Evolutionary conservation across 2,797 vertebrate genomes (phyloP), one percentile per base, ranked within the genome.

Genomic region (Phoebastria nigripes): DNA sequence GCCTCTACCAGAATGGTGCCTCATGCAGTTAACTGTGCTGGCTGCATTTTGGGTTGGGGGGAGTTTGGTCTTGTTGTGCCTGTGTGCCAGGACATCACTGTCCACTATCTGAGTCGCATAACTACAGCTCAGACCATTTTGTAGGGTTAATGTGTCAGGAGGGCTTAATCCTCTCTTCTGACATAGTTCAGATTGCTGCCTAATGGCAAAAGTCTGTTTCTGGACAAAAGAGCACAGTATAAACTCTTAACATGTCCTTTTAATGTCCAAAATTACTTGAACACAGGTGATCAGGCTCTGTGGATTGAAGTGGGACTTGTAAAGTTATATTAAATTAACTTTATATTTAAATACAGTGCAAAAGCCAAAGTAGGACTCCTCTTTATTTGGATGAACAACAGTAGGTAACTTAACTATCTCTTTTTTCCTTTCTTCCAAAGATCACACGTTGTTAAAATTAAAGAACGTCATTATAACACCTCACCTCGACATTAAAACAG

Each of bases 401-500:
- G 54, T 9, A 35, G 7, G 17, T 82, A 39, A 59, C 16, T 76
- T 80, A 51, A 70, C 28, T 24, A 28, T 15, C 41, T 42, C 8
- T 59, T 69, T 55, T 80, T 70, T 69, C 80, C 73, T 94, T 90
- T 78, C 67, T 96, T 94, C 54, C 97, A 98, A 98, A 96, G 97
- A 97, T 89, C 98, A 98, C 55, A 96, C 95, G 14, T 80, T 98
- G 92, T 70, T 98, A 65, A 96, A 97, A 67, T 66, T 98, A 70
- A 98, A 97, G 62, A 98, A 98, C 3, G 25, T 98, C 78, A 96
- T 97, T 71, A 66, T 98, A 95, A 96, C 97, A 6, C 98, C 98
- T 82, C 98, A 98, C 73, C 65, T 98, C 3, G 97, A 98, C 81
- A 95, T 86, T 61, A 94, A 96, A 91, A 98, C 97, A 42, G 62